A percentile compares a stretch with the other conserved stretches of the same genome.
Evolutionary conservation across 2,797 vertebrate genomes (phyloP).

Genomic region (Microtus californicus): DNA sequence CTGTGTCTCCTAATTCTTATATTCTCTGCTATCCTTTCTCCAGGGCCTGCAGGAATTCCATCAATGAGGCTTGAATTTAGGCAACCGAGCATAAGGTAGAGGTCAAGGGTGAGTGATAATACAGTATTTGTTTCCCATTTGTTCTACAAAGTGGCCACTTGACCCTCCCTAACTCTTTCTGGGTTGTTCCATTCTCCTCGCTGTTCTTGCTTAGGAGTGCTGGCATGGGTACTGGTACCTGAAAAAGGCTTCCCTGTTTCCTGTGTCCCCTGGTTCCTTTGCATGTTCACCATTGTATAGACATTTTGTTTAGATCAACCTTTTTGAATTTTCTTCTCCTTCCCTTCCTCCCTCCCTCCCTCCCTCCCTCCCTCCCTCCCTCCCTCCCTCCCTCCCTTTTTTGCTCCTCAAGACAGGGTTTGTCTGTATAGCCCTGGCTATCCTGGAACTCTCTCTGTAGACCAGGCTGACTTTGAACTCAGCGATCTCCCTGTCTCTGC

Average conservation of each 20-base stretch:
- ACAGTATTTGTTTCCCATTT: not conserved
- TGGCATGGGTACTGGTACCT: not conserved
- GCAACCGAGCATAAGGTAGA: not conserved
- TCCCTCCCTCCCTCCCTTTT: not conserved
- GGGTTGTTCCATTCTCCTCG: not conserved
- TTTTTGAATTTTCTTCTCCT: not conserved
- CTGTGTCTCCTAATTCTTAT: not conserved
- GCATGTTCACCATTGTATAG: not conserved
- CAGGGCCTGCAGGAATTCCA: not conserved
- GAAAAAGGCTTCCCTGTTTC: not conserved
- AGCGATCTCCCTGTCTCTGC: not conserved
- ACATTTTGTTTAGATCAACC: not conserved
- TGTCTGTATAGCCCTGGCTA: not conserved
- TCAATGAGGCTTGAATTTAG: not conserved
- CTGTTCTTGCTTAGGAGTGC: not conserved
- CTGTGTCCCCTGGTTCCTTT: not conserved
- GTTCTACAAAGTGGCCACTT: not conserved
- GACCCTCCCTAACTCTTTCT: not conserved
- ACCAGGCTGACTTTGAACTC: not conserved
- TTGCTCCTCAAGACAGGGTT: not conserved
- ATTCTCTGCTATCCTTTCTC: not conserved
- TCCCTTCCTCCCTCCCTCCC: rapidly evolving
- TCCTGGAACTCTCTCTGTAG: not conserved
- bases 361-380: rapidly evolving
- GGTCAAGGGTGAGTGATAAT: not conserved